These are phyloP conservation scores for Calcarius lapponicus DNA, from an alignment of 2,797 vertebrate species.

Conservation along the genomic window DNA sequence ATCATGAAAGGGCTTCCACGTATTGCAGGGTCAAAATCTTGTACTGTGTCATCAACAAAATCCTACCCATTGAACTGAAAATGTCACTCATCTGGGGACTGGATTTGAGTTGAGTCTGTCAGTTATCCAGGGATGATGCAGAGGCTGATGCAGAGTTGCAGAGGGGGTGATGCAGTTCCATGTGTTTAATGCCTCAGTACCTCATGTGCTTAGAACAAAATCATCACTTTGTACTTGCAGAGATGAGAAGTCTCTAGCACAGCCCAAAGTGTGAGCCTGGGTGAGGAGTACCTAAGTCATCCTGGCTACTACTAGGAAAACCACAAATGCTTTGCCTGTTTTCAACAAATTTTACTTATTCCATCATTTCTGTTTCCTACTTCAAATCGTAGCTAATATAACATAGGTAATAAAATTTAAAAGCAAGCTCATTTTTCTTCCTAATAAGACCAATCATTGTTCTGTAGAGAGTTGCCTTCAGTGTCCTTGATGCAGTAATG, in stretches of 20 bases:
- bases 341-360: not conserved
- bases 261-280: not conserved
- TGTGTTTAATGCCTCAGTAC: not conserved
- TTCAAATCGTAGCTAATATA: not conserved
- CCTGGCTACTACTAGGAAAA: not conserved
- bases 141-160: not conserved
- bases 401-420: not conserved
- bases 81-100: not conserved
- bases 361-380: not conserved
- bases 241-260: not conserved
- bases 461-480: not conserved
- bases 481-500: not conserved
- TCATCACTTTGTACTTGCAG: not conserved
- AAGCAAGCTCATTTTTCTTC: not conserved
- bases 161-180: not conserved
- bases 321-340: not conserved
- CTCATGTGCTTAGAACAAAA: not conserved
- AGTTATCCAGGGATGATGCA: not conserved
- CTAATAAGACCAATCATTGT: not conserved
- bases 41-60: not conserved
- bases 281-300: not conserved
- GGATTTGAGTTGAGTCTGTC: not conserved
- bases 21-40: not conserved
- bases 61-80: not conserved
- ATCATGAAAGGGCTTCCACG: not conserved